Conservation (phyloP, 2,797 vertebrate genomes). For the Rhinoraja longicauda region DNA sequence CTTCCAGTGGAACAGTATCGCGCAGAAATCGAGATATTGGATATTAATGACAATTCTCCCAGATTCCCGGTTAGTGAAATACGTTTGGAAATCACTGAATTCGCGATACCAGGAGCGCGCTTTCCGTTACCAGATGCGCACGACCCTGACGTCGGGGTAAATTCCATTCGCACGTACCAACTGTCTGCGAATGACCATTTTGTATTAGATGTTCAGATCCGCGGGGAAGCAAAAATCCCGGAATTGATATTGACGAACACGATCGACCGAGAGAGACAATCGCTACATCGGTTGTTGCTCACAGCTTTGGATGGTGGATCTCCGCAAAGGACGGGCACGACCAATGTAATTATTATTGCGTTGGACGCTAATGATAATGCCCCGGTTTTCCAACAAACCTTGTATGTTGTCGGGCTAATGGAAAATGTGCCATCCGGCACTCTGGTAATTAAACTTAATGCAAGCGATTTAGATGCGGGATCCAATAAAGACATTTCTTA, state of each 20-base stretch:
- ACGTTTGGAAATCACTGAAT: slow-evolving; percentile 49
- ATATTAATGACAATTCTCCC: slow-evolving; percentile 56
- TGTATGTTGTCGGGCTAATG: too few species aligned
- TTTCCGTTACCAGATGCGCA: slow-evolving; percentile 50
- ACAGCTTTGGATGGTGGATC: not conserved
- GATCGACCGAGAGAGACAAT: slow-evolving; percentile 17
- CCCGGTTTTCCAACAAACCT: not conserved
- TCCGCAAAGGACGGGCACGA: not conserved
- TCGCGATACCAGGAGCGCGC: slow-evolving; percentile 42
- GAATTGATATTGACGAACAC: not conserved
- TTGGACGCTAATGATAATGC: slow-evolving; percentile 1
- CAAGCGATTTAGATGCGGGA: not conserved
- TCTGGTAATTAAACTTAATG: slow-evolving; percentile 23
- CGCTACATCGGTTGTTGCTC: not conserved
- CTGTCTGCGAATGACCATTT: slow-evolving; percentile 50
- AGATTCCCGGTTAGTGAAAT: slow-evolving; percentile 41
- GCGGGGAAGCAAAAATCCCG: not conserved
- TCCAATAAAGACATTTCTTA: not conserved
- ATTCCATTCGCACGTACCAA: slow-evolving; percentile 50
- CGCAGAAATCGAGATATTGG: slow-evolving; percentile 51
- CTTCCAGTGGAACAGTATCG: slow-evolving; percentile 58
- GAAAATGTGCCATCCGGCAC: not conserved
- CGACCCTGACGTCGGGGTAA: slow-evolving; percentile 54
- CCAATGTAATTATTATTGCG: not conserved
- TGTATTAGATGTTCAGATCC: slow-evolving; percentile 30